Conservation (phyloP, 2,888 invertebrate genomes). For the Phytoseiulus persimilis region DNA sequence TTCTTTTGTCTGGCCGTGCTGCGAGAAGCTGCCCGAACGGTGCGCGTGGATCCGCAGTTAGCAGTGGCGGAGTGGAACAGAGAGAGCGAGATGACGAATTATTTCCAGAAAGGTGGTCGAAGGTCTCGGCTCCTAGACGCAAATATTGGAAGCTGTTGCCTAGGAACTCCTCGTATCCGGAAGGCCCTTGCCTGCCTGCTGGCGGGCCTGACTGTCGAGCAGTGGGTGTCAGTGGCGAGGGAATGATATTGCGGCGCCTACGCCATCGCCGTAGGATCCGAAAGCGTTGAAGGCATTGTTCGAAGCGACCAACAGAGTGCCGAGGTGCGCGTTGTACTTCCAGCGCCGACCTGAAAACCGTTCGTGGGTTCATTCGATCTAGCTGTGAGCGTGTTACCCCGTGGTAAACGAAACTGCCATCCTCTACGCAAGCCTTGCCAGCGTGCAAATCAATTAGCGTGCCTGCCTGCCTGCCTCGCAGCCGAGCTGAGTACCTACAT, state of each 20-base stretch:
- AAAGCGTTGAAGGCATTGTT: conserved; percentile 5
- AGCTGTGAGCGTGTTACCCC: not conserved
- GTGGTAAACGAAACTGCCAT: not conserved
- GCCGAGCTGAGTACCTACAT: not conserved
- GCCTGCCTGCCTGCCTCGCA: not conserved
- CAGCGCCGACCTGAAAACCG: not conserved
- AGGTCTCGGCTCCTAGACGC: not conserved
- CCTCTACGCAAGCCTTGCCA: not conserved
- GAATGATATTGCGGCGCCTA: not conserved
- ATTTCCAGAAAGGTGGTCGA: not conserved
- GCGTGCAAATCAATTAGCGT: not conserved
- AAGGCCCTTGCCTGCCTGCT: not conserved
- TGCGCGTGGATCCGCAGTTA: not conserved
- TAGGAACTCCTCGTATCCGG: not conserved
- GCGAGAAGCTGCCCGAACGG: not conserved
- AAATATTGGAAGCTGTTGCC: not conserved
- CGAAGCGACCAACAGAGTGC: not conserved
- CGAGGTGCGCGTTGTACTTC: not conserved
- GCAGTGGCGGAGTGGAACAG: not conserved
- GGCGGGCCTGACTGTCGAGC: not conserved
- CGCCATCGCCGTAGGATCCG: not conserved
- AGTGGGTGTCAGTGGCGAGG: not conserved
- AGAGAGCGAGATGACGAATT: not conserved
- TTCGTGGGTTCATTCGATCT: not conserved
- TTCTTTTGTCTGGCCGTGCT: not conserved